Conservation (phyloP, 1,140 invertebrate species). For the Drosophila repleta region DNA sequence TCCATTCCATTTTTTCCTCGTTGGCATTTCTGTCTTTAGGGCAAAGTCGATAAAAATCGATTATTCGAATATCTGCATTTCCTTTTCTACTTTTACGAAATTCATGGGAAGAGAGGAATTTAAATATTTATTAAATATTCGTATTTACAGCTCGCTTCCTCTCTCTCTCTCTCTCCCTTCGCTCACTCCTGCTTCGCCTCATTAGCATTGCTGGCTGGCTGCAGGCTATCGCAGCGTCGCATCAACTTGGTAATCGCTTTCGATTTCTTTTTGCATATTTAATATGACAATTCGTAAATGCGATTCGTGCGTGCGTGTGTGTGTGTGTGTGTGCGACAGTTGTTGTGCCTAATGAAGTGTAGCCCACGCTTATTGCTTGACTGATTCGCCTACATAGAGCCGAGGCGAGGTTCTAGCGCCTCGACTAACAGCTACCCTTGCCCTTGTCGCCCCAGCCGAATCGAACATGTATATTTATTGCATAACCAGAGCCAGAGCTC, state of each 20-base stretch:
- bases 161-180: neutral
- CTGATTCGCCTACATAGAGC: conserved; percentile 19
- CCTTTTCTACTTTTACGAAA: too few relatives aligned
- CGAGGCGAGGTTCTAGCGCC: neutral
- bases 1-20: too few relatives aligned
- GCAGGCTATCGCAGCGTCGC: neutral
- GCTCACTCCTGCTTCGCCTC: neutral
- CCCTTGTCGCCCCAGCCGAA: neutral
- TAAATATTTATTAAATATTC: too few relatives aligned
- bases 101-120: too few relatives aligned
- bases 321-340: conserved; percentile 32
- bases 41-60: too few relatives aligned
- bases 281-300: conserved; percentile 63
- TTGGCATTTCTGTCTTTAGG: too few relatives aligned
- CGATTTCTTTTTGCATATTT: conserved; percentile 63
- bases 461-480: conserved; percentile 48
- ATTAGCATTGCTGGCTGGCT: neutral
- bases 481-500: conserved; percentile 22
- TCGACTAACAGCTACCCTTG: neutral
- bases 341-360: conserved; percentile 55
- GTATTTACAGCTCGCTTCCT: neutral
- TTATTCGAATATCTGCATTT: too few relatives aligned
- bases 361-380: conserved; percentile 44
- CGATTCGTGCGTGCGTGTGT: conserved; percentile 18
- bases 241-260: conserved; percentile 4